Evolutionary conservation across 2,888 invertebrate genomes (phyloP), one percentile per base, ranked within the genome.

Genomic region (Metacarcinus magister): DNA sequence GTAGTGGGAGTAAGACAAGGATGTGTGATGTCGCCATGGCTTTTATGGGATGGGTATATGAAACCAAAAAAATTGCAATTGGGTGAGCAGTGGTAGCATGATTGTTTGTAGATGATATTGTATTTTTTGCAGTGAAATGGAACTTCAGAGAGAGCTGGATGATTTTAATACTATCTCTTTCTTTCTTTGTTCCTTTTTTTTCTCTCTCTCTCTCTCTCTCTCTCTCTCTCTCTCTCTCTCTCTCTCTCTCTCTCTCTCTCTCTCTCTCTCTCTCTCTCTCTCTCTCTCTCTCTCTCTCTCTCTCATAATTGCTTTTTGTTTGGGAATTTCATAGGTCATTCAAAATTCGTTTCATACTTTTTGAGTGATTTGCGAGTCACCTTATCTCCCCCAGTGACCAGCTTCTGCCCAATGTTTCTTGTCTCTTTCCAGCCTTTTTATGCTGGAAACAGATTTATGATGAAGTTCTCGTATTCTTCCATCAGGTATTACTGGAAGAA

Each of bases 401-500:
- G 67, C 67, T 67, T 16, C 2, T 23, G 67, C 23, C 67, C 23
- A 23, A 23, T 16, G 54, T 23, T 67, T 54, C 8, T 8, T 16
- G 39, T 87, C 39, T 39, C 87, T 87, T 87, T 39, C 87, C 39
- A 39, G 39, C 39, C 39, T 87, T 4, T 39, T 28, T 39, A n/a
- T 87, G 87, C 39, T 39, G 16, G 19, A 13, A 87, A n/a, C 13
- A 87, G 0, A 87, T 16, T 87, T 39, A 87, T 87, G 19, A 39
- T 87, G 82, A 82, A 8, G n/a, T 87, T 32, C 16, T 87, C 4
- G 5, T 39, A 87, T 87, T 39, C 39, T 39, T 39, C 39, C 87
- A 96, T 97, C 97, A 99, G 99, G 97, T 98, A 99, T 97, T 99
- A 99, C 97, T 99, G 99, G 98, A 99, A 99, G 98, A 99, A 98